Evolutionary conservation across 2,888 invertebrate genomes (phyloP), one percentile per base, ranked within the genome.

Genomic region (Drosophila mimica): DNA sequence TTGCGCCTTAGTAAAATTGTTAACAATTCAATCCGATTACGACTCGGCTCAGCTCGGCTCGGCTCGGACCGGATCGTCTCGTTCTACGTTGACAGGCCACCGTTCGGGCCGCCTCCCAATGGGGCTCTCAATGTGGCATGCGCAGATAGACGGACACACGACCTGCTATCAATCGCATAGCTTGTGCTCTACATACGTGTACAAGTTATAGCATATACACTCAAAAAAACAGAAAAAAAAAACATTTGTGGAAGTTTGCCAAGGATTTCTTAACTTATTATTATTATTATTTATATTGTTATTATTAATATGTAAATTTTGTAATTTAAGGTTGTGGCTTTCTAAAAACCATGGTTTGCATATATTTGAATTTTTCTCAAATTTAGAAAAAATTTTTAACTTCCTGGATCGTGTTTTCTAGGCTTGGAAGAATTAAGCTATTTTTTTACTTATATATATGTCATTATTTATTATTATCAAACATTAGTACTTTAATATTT

Each of bases 1-100:
- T 76, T 71, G 74, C 87, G 74, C 87, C 85, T 91, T 87, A 75
- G 87, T 88, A 81, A 82, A 89, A 88, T 89, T 91, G 91, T 91
- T 90, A 91, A 90, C 90, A 88, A 82, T 82, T 82, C 70, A 73
- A 76, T 70, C 63, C 74, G 82, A 88, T 88, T 87, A 83, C 79
- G 73, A 74, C 57, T 70, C 80, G 78, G 69, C 69, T 69, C 70
- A 62, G 59, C 56, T 70, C 69, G 81, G 69, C 69, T 69, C 70
- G 64, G 57, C 56, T 70, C 69, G 81, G 52, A 63, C 68, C 72
- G 74, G 58, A 54, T 66, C 70, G 58, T 6, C 53, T 54, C 57
- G 56, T 49, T 56, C 40, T 11, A n/a, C 34, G 40, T n/a, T 49
- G 17, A 52, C 59, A 43, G 51, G 33, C 43, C 59, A 36, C 20